A percentile compares a stretch with the other conserved stretches of the same genome.
Conservation (phyloP, 2,113 vertebrate genomes). For the Aleadryas rufinucha region DNA sequence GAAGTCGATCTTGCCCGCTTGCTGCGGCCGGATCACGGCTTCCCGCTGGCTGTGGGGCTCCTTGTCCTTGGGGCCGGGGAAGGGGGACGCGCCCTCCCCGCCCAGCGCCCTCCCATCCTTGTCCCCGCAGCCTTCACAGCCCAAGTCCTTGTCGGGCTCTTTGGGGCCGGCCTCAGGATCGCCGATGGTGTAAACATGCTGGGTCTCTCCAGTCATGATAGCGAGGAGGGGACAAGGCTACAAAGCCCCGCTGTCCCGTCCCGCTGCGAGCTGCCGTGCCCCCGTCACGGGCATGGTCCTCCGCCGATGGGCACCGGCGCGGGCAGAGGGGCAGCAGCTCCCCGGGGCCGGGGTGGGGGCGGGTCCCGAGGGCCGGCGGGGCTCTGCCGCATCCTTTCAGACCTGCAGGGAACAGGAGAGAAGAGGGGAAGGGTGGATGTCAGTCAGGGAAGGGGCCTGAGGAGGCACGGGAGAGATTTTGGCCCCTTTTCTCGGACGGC, state of each 20-base stretch:
- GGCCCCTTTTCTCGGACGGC: neutral
- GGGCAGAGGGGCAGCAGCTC: neutral
- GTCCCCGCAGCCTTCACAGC: conserved; percentile 75
- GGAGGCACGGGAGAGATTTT: neutral
- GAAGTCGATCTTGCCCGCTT: conserved; percentile 84
- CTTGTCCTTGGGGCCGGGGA: conserved; percentile 71
- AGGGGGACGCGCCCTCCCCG: conserved; percentile 59
- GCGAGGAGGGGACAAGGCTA: conserved; percentile 32
- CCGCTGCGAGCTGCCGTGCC: conserved; percentile 60
- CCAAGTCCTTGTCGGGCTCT: conserved; percentile 75
- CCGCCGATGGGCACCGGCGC: neutral
- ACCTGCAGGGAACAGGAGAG: conserved; percentile 18
- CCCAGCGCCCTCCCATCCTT: conserved; percentile 56
- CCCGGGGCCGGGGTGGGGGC: neutral
- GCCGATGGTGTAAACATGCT: conserved; percentile 77
- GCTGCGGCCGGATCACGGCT: conserved; percentile 86
- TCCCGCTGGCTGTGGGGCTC: conserved; percentile 84
- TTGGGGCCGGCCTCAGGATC: conserved; percentile 75
- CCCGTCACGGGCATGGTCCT: conserved; percentile 74
- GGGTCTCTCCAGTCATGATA: conserved; percentile 90
- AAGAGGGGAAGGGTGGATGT: neutral
- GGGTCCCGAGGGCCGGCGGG: neutral
- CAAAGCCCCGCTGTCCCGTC: conserved; percentile 70
- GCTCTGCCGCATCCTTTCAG: conserved; percentile 50
- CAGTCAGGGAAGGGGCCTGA: neutral